Base-by-base conservation (phyloP, 2,113 vertebrate genomes). In the Ageneiosus marmoratus region DNA sequence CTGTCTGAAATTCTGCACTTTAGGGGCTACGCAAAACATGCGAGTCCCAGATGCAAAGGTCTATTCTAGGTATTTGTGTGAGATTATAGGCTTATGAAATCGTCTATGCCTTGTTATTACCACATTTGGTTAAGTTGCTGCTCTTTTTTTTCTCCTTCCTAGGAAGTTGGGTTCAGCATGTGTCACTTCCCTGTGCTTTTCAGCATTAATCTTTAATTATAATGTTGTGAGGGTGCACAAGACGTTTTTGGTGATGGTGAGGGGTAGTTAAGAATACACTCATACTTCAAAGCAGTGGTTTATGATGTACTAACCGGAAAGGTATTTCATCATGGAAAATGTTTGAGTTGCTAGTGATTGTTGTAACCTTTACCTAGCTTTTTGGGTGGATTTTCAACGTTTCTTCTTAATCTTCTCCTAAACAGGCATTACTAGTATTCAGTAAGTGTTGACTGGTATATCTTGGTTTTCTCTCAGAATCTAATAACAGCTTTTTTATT, bases 1-100 rank as follows among this genome's bases (percentile, higher is more conserved):
- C 73, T 44, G 63, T 67, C 37, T 77, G 50, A 72, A 50, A 83
- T 72, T 41, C 27, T 48, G 82, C 82, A 83, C 82, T 77, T 82
- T 65, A 82, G 44, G 41, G 72, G 32, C 51, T 78, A 53, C 1
- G 24, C 27, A 67, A 60, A 83, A 55, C 50, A 63, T 56, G 24
- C 5, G 24, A 72, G 67, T 73, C 51, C 60, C 63, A 58, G 75
- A 56, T 79, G 51, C 63, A 83, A 44, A 56, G 50, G 48, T 67
- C 44, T 41, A 22, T 56, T 69, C 34, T 15, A 32, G 73, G 41
- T 32, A 69, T 2, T 50, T 27, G 44, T 27, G 58, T 65, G 44
- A 37, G n/a, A 46, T 22, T 82, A 34, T 74, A 77, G 62, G 75
- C 62, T 78, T 27, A 7, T 56, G 37, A 78, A 78, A 48, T 46